A percentile compares a stretch with the other conserved stretches of the same genome.
These are phyloP conservation scores for Sesia apiformis DNA, from an alignment of 2,888 invertebrate species.

Conservation along the genomic window DNA sequence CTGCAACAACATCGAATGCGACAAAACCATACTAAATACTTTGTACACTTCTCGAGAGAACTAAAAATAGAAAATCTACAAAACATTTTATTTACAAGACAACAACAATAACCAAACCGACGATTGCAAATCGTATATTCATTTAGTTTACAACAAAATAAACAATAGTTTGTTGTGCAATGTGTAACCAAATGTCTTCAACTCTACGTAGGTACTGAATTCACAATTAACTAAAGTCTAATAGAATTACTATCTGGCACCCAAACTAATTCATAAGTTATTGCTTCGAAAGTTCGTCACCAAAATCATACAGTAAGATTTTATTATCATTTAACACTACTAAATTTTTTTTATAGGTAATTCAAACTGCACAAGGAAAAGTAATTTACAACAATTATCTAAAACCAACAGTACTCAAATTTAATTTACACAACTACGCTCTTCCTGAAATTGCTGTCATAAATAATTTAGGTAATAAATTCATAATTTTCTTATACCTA, in stretches of 20 bases:
- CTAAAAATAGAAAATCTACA: constrained; percentile 70
- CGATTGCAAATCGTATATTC: constrained; percentile 33
- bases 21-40: constrained; percentile 52
- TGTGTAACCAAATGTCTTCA: constrained; percentile 7
- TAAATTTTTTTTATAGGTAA: constrained; percentile 13
- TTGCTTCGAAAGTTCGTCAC: constrained; percentile 20
- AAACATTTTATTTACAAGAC: constrained; percentile 66
- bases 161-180: constrained; percentile 14
- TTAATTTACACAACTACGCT: constrained; percentile 42
- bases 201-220: constrained; percentile 18
- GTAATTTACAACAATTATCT: constrained; percentile 35
- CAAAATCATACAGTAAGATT: constrained; percentile 47
- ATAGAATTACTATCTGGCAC: constrained; percentile 32
- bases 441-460: constrained; percentile 16
- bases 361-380: constrained; percentile 16
- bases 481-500: constrained; percentile 62
- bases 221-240: constrained; percentile 6
- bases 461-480: constrained; percentile 35
- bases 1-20: constrained; percentile 40
- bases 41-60: constrained; percentile 64
- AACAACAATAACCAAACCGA: constrained; percentile 63
- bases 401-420: constrained; percentile 36
- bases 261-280: constrained; percentile 35
- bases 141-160: constrained; percentile 39
- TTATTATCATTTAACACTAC: constrained; percentile 19